Evolutionary conservation across 2,888 invertebrate genomes (phyloP), one percentile per base, ranked within the genome.

Genomic region (Seira ritae): DNA sequence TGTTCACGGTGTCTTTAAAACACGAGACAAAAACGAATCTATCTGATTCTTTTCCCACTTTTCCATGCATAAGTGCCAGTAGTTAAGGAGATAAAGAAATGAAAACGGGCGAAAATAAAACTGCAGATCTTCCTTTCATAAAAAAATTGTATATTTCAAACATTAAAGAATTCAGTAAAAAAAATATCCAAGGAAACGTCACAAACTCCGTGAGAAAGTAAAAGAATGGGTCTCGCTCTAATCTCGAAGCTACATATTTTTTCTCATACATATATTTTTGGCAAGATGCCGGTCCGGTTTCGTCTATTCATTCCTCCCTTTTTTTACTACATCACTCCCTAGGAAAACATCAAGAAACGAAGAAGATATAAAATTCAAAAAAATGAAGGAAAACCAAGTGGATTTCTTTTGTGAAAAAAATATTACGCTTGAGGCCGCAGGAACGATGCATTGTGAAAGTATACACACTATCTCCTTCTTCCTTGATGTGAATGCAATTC

Each of bases 201-300:
- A 68, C 37, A 55, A 75, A 68, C 46, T 42, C 37, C 17, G 24
- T 42, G 72, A 55, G 46, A 70, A 22, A 12, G 17, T 55, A 65
- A 71, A 71, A 71, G 66, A 71, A 66, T 78, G 78, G 72, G 79
- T n/a, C 62, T 62, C 12, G 50, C 78, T 85, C 65, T 82, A 72
- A 82, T 85, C 82, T 82, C 62, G 20, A 62, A 62, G 22, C 62
- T 62, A 62, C 55, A 55, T 55, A 55, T 55, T 55, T 55, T n/a
- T 55, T 15, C 55, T 15, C 55, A 55, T 55, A 81, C 79, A 85
- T 85, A 83, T 83, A 79, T 85, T 83, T 85, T 88, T 88, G 87
- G 88, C 88, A 86, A 77, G 79, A 83, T 87, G 88, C 87, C 87
- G 85, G 85, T 84, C 84, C 81, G 76, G 70, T 69, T 69, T 69